Base-by-base conservation (phyloP, 2,888 invertebrate species). In the Apamea monoglypha region DNA sequence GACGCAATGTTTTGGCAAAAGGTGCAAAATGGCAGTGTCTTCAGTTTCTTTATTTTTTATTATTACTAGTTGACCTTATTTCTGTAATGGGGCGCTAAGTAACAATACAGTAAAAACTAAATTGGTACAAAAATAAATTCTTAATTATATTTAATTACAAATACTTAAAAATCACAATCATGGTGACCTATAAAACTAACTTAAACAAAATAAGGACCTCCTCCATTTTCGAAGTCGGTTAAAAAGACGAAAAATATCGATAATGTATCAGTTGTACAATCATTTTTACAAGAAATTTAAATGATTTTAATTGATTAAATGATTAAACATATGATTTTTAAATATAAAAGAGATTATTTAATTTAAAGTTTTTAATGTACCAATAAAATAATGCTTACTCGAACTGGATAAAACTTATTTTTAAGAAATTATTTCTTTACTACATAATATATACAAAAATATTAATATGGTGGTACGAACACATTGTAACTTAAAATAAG, bases 71-170 rank as follows among this genome's bases (percentile, higher is more conserved):
- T 91, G 91, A 92, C 91, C 83, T 90, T 80, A 85, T 81, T 77
- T 88, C 81, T 83, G 86, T 83, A 53, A 72, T 74, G 78, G 72
- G 63, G 61, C 74, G 84, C 76, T 84, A 85, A 88, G 76, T 80
- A 88, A 90, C 88, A 89, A 82, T 85, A 87, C 86, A 85, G 81
- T 88, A 90, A 88, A 89, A 89, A 88, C 89, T 90, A 94, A 93
- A 92, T 90, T 93, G 94, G 93, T 96, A 96, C 92, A 96, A 96
- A 96, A 96, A 96, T 96, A 96, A 95, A 93, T 91, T 90, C 94
- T 93, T 94, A 94, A 89, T 83, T 86, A 89, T 82, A 64, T 88
- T 87, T 89, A 91, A 90, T 90, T 91, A 91, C 89, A 91, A 92
- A 93, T 94, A 93, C 92, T 92, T 92, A 94, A 91, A 94, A 95